These are phyloP conservation scores for Peucedramus taeniatus DNA, from an alignment of 2,113 vertebrate genomes.

Conservation along the genomic window DNA sequence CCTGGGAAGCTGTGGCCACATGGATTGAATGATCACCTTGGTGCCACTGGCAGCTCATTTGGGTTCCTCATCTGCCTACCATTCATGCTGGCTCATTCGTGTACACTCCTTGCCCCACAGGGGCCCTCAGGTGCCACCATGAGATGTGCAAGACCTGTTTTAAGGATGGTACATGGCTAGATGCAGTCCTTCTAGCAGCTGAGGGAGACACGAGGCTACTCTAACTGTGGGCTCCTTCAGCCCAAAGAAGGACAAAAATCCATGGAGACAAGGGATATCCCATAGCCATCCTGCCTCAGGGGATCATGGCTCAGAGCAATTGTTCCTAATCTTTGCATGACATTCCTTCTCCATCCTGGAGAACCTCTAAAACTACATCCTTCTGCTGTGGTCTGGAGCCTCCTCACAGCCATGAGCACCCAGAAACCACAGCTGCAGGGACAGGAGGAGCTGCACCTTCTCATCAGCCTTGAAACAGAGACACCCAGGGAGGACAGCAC, in stretches of 20 bases:
- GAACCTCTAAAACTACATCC: neutral
- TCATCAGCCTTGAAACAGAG: neutral
- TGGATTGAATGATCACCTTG: neutral
- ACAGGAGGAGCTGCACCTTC: neutral
- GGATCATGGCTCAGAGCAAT: fast-evolving
- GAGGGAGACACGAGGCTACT: neutral
- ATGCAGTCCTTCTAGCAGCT: neutral
- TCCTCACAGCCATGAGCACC: neutral
- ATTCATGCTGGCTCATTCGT: neutral
- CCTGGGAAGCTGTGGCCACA: neutral
- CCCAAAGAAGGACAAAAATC: neutral
- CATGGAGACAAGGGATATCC: neutral
- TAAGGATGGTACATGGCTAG: neutral
- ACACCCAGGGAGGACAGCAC: neutral
- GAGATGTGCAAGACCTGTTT: neutral
- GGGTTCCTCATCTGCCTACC: neutral
- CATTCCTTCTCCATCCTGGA: neutral
- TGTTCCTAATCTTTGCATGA: neutral
- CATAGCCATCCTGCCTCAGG: neutral
- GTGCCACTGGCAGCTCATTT: neutral
- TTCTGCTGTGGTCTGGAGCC: neutral
- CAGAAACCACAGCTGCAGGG: neutral
- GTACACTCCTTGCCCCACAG: neutral
- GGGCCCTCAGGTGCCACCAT: neutral
- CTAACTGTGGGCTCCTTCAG: neutral